These are phyloP conservation scores for Plutella xylostella DNA, from an alignment of 2,888 invertebrate species.

Conservation along the genomic window DNA sequence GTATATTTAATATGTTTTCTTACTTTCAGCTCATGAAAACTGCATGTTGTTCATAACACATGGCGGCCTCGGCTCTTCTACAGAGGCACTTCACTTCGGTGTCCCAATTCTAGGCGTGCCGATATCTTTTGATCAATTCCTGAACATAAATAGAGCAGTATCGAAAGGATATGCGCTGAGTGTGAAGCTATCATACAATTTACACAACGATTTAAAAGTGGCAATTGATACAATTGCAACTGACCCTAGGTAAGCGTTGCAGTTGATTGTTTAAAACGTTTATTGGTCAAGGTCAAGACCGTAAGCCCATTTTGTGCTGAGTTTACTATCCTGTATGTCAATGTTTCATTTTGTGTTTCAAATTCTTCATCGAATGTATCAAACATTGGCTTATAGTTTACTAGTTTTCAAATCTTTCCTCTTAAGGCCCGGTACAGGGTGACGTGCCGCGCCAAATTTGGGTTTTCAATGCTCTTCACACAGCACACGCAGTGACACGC, in stretches of 20 bases:
- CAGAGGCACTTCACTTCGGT: slow-evolving; percentile 37
- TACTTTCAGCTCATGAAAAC: slow-evolving; percentile 40
- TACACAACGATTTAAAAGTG: slow-evolving; percentile 24
- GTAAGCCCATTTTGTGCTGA: too few relatives aligned
- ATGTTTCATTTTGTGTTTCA: too few relatives aligned
- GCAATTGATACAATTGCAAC: slow-evolving; percentile 27
- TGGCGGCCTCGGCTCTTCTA: slow-evolving; percentile 43
- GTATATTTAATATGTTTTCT: slow-evolving; percentile 7
- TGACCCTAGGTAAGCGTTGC: slow-evolving; percentile 25
- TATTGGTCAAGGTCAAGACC: too few relatives aligned
- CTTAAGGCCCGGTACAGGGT: too few relatives aligned
- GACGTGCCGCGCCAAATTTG: too few relatives aligned
- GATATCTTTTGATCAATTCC: slow-evolving; percentile 40
- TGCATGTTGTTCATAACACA: slow-evolving; percentile 45
- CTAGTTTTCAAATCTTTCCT: too few relatives aligned
- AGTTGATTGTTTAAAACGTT: too few relatives aligned
- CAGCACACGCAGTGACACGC: too few relatives aligned
- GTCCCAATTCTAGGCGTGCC: slow-evolving; percentile 45
- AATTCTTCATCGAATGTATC: too few relatives aligned
- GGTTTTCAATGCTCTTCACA: too few relatives aligned
- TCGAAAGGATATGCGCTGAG: slow-evolving; percentile 30
- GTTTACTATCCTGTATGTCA: too few relatives aligned
- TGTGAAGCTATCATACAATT: slow-evolving; percentile 25
- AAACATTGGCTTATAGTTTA: too few relatives aligned
- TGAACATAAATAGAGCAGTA: slow-evolving; percentile 32